Percentiles rank a stretch among this genome's conserved stretches.
phyloP scores from a whole-genome alignment of 2,797 vertebrate species.

The Gambusia yucatana region DNA sequence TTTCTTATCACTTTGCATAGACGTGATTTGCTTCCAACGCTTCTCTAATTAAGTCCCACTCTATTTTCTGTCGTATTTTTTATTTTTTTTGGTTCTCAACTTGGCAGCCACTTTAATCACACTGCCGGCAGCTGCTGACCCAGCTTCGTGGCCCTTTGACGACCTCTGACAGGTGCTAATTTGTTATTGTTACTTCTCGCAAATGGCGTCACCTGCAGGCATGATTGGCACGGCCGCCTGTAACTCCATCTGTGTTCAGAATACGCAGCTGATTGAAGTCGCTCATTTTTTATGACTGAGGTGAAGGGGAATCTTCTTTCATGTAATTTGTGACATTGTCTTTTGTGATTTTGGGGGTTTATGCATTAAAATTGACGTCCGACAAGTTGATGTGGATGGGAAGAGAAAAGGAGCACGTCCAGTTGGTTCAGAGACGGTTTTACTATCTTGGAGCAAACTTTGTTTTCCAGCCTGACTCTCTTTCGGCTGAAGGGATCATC shows the following conservation, averaged over 20 bases:
- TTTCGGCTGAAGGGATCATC: background rate
- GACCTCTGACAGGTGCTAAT: slow-evolving; percentile 71
- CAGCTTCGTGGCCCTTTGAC: slow-evolving; percentile 50
- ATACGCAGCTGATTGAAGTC: slow-evolving; percentile 11
- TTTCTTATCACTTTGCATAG: slow-evolving; percentile 28
- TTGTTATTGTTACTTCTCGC: slow-evolving; percentile 45
- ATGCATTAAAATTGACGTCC: background rate
- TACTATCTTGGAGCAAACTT: background rate
- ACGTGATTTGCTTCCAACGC: slow-evolving; percentile 44
- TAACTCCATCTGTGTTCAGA: slow-evolving; percentile 44
- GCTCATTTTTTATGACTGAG: background rate
- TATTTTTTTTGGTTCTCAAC: slow-evolving; percentile 35
- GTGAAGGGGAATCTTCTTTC: background rate
- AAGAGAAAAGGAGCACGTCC: background rate
- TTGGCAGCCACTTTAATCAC: slow-evolving; percentile 67
- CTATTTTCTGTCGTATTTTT: slow-evolving; percentile 41
- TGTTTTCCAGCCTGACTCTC: background rate
- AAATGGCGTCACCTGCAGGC: slow-evolving; percentile 57
- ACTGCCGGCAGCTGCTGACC: slow-evolving; percentile 67
- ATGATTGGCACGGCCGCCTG: slow-evolving; percentile 48
- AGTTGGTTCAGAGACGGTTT: background rate
- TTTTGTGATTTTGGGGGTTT: background rate
- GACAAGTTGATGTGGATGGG: background rate
- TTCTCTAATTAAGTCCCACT: slow-evolving; percentile 59
- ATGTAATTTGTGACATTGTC: background rate